Conservation (phyloP, 2,797 vertebrate species). For the Mus caroli region DNA sequence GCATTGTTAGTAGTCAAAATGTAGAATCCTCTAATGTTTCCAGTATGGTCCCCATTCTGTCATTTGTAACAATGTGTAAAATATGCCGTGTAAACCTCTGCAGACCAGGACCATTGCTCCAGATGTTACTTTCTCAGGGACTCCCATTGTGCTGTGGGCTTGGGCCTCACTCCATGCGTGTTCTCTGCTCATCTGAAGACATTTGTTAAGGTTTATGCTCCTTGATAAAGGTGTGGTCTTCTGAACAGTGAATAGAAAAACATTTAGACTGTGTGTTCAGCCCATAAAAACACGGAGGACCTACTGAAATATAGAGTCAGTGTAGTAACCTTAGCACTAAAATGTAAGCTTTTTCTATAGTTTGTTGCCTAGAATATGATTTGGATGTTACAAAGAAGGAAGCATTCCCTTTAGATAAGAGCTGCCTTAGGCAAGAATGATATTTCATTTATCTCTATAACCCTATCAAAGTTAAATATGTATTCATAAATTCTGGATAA, state of each 20-base stretch:
- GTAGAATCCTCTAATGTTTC: not conserved
- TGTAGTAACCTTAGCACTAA: slow-evolving; percentile 32
- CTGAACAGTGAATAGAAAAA: not conserved
- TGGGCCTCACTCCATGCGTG: not conserved
- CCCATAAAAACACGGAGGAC: not conserved
- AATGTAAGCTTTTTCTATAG: not conserved
- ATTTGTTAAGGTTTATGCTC: not conserved
- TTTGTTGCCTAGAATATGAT: not conserved
- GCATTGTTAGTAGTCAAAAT: slow-evolving; percentile 21
- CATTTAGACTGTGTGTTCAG: not conserved
- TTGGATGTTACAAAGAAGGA: not conserved
- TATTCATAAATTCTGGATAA: not conserved
- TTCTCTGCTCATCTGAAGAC: not conserved
- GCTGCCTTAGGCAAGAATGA: not conserved
- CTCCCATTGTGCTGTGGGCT: not conserved
- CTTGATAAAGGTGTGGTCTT: slow-evolving; percentile 43
- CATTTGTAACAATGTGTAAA: not conserved
- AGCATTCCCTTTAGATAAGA: not conserved
- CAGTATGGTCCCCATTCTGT: not conserved
- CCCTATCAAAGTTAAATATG: not conserved
- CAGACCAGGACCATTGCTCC: not conserved
- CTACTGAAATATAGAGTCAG: slow-evolving; percentile 2
- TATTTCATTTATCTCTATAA: slow-evolving; percentile 38
- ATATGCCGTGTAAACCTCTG: not conserved
- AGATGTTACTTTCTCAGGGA: not conserved